These are phyloP conservation scores for Erebia epiphron DNA, from an alignment of 2,888 invertebrate species.

Conservation along the genomic window DNA sequence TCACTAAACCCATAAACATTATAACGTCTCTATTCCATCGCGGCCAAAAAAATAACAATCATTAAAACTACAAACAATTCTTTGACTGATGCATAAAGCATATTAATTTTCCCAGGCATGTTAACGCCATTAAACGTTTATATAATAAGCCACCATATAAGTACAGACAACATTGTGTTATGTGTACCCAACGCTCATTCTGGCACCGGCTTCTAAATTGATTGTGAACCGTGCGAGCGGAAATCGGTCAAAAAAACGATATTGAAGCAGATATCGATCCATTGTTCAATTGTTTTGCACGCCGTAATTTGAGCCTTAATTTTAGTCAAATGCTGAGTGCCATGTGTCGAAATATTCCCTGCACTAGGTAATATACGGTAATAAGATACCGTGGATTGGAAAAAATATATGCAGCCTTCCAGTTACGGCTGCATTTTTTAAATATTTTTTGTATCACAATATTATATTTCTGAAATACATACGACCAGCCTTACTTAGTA, in stretches of 20 bases:
- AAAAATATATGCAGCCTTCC: constrained; percentile 19
- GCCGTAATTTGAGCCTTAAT: constrained; percentile 25
- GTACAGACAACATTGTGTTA: background rate
- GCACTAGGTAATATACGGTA: constrained; percentile 23
- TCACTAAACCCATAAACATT: background rate
- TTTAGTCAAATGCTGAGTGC: constrained; percentile 16
- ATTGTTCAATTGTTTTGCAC: constrained; percentile 58
- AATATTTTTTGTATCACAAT: background rate
- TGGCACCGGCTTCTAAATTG: constrained; percentile 60
- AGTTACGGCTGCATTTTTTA: constrained; percentile 3
- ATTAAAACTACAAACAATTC: background rate
- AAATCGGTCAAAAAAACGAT: constrained; percentile 54
- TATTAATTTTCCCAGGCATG: constrained; percentile 18
- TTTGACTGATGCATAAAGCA: constrained; percentile 3
- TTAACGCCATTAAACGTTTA: constrained; percentile 12
- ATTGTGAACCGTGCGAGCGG: constrained; percentile 51
- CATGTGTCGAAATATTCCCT: constrained; percentile 32
- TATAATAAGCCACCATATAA: constrained; percentile 9
- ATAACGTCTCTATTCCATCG: background rate
- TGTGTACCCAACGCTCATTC: background rate
- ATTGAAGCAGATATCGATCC: constrained; percentile 52
- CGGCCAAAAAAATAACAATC: background rate
- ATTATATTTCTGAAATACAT: background rate
- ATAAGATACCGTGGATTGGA: constrained; percentile 27
- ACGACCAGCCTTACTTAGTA: background rate